A percentile compares a stretch with the other conserved stretches of the same genome.
These are phyloP conservation scores for Luidia sarsii DNA, from an alignment of 53 echinoderm and acorn worm genomes.

Conservation along the genomic window DNA sequence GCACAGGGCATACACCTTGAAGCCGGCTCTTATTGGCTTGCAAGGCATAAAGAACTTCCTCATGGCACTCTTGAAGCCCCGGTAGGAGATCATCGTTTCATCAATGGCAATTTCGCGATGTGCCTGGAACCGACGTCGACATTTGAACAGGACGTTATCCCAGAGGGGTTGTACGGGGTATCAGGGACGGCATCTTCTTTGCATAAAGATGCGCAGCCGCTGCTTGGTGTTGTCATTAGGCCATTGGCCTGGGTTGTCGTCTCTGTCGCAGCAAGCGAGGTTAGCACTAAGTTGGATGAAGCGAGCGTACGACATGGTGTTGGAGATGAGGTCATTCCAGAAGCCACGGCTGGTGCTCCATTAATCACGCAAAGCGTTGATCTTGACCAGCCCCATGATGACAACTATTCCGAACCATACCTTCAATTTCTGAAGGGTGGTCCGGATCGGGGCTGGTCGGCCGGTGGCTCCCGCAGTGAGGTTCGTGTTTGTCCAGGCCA, in stretches of 20 bases:
- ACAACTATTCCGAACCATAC: conserved; percentile 15
- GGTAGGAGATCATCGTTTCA: conserved; percentile 27
- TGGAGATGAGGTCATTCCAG: too few relatives aligned
- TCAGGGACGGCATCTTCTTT: background rate
- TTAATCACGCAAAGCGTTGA: background rate
- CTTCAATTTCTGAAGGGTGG: background rate
- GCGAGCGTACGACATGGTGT: too few relatives aligned
- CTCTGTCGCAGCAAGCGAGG: background rate
- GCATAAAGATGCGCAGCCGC: too few relatives aligned
- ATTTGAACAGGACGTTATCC: background rate
- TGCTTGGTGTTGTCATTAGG: too few relatives aligned
- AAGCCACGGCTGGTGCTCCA: conserved; percentile 1
- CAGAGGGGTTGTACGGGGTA: conserved; percentile 14
- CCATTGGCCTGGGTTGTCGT: too few relatives aligned
- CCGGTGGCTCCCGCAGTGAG: background rate
- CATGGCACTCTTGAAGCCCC: conserved; percentile 9
- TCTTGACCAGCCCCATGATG: conserved; percentile 18
- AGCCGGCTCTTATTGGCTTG: conserved; percentile 11
- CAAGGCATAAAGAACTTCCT: background rate
- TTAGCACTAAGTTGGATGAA: background rate
- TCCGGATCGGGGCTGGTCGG: background rate
- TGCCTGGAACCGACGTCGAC: background rate
- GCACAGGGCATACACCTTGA: conserved; percentile 21
- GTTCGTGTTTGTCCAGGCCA: background rate
- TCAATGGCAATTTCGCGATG: conserved; percentile 10